phyloP scores from a whole-genome alignment of 2,797 vertebrate species.

The Scyliorhinus canicula region DNA sequence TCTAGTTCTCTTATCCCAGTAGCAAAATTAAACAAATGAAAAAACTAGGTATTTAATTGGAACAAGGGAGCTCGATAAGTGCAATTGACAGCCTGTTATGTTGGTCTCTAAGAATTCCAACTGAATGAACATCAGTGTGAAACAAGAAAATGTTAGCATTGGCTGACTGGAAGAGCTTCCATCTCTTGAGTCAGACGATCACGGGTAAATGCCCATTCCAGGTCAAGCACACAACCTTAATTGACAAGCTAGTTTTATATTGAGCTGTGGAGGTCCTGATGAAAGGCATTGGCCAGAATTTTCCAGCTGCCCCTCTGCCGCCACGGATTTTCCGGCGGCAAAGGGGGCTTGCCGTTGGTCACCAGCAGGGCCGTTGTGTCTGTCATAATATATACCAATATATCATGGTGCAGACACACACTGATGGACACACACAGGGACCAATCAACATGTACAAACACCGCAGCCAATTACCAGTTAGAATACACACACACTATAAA shows the following conservation, averaged over 20 bases:
- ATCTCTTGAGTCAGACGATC: neutral
- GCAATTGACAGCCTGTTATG: neutral
- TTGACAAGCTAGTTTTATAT: neutral
- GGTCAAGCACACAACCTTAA: neutral
- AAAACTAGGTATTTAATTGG: neutral
- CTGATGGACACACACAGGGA: too few species aligned
- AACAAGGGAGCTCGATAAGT: neutral
- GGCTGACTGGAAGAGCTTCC: neutral
- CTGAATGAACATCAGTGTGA: neutral
- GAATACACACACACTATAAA: too few species aligned
- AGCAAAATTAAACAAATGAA: neutral
- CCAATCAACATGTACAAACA: too few species aligned
- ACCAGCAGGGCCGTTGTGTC: too few species aligned
- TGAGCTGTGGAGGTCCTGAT: neutral
- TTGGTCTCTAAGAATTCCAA: neutral
- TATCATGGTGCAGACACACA: too few species aligned
- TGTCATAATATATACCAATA: too few species aligned
- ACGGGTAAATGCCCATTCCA: neutral
- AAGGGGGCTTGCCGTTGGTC: too few species aligned
- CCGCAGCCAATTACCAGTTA: too few species aligned
- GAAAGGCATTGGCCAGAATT: too few species aligned
- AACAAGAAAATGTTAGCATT: neutral
- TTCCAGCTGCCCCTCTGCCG: too few species aligned
- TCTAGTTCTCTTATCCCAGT: neutral
- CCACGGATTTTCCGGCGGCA: too few species aligned